phyloP scores from a whole-genome alignment of 1,140 invertebrate genomes.

The Formica selysi region DNA sequence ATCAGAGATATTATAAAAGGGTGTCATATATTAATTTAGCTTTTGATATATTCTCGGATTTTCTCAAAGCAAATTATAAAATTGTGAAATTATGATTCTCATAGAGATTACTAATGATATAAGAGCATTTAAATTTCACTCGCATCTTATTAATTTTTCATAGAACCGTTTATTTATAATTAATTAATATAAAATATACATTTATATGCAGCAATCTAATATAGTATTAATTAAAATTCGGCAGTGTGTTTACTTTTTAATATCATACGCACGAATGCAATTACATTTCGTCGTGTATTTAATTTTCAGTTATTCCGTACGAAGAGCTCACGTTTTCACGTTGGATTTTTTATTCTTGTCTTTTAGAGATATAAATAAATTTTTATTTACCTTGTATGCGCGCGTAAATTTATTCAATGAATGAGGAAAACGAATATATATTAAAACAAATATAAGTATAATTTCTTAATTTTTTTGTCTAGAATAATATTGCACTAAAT shows the following conservation, averaged over 20 bases:
- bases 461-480: constrained; percentile 16
- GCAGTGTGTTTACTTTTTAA: constrained; percentile 48
- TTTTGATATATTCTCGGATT: constrained; percentile 16
- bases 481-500: not conserved
- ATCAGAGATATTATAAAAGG: constrained; percentile 18
- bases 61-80: not conserved
- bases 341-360: constrained; percentile 13
- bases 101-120: constrained; percentile 17
- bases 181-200: constrained; percentile 50
- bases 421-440: not conserved
- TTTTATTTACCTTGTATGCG: constrained; percentile 15
- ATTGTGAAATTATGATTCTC: not conserved
- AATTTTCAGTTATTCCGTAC: constrained; percentile 56
- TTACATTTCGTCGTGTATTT: constrained; percentile 49
- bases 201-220: not conserved
- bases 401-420: not conserved
- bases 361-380: constrained; percentile 36
- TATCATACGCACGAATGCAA: constrained; percentile 28
- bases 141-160: constrained; percentile 21
- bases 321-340: not conserved
- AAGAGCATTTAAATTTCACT: not conserved
- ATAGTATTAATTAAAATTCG: constrained; percentile 55
- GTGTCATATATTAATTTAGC: constrained; percentile 24
- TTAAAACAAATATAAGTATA: not conserved
- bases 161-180: not conserved